Percentiles rank a stretch among this genome's conserved stretches.
These are phyloP conservation scores for Podarcis siculus DNA, from an alignment of 2,797 vertebrate species.

Conservation along the genomic window DNA sequence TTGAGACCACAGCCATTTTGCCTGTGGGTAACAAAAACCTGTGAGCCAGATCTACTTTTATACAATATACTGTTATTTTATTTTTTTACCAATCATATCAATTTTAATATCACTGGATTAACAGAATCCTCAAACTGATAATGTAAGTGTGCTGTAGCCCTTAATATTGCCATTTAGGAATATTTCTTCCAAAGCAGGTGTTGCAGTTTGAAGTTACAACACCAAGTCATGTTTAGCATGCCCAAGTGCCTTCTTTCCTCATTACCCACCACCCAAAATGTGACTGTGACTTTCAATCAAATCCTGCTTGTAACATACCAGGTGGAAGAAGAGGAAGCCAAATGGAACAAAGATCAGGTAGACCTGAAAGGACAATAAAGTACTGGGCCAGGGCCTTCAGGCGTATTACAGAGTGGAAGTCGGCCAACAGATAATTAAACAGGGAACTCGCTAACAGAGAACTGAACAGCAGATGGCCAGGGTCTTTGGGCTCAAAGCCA, in stretches of 20 bases:
- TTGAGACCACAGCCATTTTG: background rate
- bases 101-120: background rate
- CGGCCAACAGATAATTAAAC: constrained; percentile 44
- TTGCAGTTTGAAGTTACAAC: background rate
- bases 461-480: constrained; percentile 34
- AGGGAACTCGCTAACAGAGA: constrained; percentile 23
- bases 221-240: constrained; percentile 15
- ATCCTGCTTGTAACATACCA: constrained; percentile 17
- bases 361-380: constrained; percentile 39
- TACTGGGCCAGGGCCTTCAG: constrained; percentile 25
- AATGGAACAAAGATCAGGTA: constrained; percentile 45
- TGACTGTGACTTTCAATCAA: constrained; percentile 21
- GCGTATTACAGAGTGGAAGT: constrained; percentile 35
- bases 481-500: constrained; percentile 37
- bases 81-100: background rate
- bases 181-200: constrained; percentile 9
- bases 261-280: constrained; percentile 21
- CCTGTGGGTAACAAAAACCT: background rate
- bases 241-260: background rate
- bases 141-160: background rate
- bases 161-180: background rate
- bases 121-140: background rate
- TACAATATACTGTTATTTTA: background rate
- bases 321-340: constrained; percentile 29
- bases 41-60: background rate